Evolutionary conservation across 1,140 invertebrate species (phyloP), one percentile per base, ranked within the genome.

Genomic region (Subanguina moxae): DNA sequence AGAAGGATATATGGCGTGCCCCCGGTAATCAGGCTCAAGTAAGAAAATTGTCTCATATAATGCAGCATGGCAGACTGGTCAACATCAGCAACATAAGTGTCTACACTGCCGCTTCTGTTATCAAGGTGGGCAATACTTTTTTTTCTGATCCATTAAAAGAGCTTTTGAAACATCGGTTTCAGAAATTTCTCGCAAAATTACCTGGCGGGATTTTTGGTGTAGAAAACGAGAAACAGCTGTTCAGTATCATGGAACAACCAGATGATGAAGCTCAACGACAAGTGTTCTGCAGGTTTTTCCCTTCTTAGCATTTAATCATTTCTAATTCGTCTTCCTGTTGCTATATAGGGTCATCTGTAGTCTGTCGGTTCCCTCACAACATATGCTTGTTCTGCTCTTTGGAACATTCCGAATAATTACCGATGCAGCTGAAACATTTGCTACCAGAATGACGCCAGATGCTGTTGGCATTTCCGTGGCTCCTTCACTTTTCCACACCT

Each of bases 21-120:
- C 92, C 92, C 13, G 92, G 92, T 0, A 91, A 94, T 83, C 91
- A 94, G 90, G 90, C 75, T 28, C 91, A 93, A 75, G 94, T 95
- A 88, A 93, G 95, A 82, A 94, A 94, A 82, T 87, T 97, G 0
- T 92, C 94, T 70, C 92, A 96, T 83, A 93, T 95, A 79, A 86
- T 89, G 71, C 91, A 94, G 84, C 91, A 93, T 73, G 94, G 94
- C 15, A 88, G 93, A 68, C 87, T 95, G 71, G 91, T 97, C n/a
- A 96, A 96, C 83, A 94, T 95, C 79, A 90, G 93, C 79, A 93
- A 95, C 83, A 97, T 94, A 83, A 94, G 91, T 72, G 93, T 97
- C 63, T 94, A 97, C 85, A 97, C 94, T 45, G 93, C 97, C 80
- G 94, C 94, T 27, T 95, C 93, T 84, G 94, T 97, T 43, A 86